Conservation (phyloP, 1,140 invertebrate genomes). For the Drosophila murphyi region DNA sequence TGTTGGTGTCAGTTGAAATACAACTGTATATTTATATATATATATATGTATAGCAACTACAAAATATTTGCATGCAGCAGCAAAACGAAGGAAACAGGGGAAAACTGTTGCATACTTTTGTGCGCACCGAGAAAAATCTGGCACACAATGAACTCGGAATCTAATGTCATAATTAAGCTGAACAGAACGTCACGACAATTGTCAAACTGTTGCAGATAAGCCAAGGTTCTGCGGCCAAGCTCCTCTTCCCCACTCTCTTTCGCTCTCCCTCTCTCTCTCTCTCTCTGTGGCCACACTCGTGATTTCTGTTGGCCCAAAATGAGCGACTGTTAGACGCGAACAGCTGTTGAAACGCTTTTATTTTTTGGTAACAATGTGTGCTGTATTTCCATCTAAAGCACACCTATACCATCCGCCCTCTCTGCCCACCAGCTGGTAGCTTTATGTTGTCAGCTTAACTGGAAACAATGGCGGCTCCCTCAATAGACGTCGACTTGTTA, state of each 20-base stretch:
- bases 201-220: constrained; percentile 60
- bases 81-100: constrained; percentile 7
- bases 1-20: constrained; percentile 9
- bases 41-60: constrained; percentile 1
- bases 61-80: constrained; percentile 35
- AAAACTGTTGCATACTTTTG: constrained; percentile 71
- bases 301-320: constrained; percentile 24
- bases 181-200: constrained; percentile 42
- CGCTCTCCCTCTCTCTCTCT: neutral
- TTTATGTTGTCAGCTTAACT: constrained; percentile 41
- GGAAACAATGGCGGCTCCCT: constrained; percentile 57
- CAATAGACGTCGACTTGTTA: constrained; percentile 27
- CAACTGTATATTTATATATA: constrained; percentile 40
- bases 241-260: neutral
- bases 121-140: constrained; percentile 28
- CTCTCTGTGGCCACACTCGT: neutral
- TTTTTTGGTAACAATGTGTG: constrained; percentile 52
- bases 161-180: constrained; percentile 71
- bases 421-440: neutral
- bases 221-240: constrained; percentile 3
- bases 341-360: constrained; percentile 67
- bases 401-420: neutral
- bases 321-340: constrained; percentile 59
- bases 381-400: constrained; percentile 26
- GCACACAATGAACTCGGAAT: constrained; percentile 57